Percentiles rank a stretch among this genome's conserved stretches.
Evolutionary conservation across 2,797 vertebrate species (phyloP).

Genomic region (Micropoecilia bifurca): DNA sequence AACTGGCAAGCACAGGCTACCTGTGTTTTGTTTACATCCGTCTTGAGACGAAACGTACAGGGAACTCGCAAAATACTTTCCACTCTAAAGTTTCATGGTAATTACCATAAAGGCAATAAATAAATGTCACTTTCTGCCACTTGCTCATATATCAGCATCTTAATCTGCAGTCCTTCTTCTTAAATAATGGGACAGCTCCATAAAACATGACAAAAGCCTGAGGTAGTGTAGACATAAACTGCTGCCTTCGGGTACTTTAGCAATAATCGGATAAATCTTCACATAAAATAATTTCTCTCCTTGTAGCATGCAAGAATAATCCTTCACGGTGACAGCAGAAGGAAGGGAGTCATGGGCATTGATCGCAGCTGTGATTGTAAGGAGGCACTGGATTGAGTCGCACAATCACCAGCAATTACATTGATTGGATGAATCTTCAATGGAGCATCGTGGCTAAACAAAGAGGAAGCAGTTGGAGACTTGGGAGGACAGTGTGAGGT

Average conservation of each 20-base stretch:
- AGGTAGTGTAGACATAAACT: background rate
- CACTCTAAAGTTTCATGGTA: background rate
- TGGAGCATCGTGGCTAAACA: conserved; percentile 60
- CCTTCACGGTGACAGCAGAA: conserved; percentile 50
- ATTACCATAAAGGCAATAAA: background rate
- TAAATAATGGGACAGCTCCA: conserved; percentile 28
- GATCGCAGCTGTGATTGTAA: conserved; percentile 61
- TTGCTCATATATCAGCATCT: conserved; percentile 21
- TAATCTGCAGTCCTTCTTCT: conserved; percentile 17
- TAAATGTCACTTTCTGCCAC: background rate
- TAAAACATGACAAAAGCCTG: conserved; percentile 5
- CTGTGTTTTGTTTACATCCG: background rate
- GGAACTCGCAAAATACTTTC: background rate
- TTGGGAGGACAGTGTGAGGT: conserved; percentile 61
- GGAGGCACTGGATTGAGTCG: conserved; percentile 64
- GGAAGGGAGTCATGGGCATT: conserved; percentile 43
- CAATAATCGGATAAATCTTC: conserved; percentile 55
- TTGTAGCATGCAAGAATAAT: conserved; percentile 36
- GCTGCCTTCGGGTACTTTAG: conserved; percentile 23
- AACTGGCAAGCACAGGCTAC: background rate
- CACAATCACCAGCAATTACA: conserved; percentile 81
- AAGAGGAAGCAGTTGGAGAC: conserved; percentile 70
- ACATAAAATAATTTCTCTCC: conserved; percentile 38
- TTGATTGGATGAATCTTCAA: conserved; percentile 76
- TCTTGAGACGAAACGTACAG: background rate